Percentiles rank a stretch among this genome's conserved stretches.
These are phyloP conservation scores for Drosophila pectinifera DNA, from an alignment of 1,140 invertebrate species.

Conservation along the genomic window DNA sequence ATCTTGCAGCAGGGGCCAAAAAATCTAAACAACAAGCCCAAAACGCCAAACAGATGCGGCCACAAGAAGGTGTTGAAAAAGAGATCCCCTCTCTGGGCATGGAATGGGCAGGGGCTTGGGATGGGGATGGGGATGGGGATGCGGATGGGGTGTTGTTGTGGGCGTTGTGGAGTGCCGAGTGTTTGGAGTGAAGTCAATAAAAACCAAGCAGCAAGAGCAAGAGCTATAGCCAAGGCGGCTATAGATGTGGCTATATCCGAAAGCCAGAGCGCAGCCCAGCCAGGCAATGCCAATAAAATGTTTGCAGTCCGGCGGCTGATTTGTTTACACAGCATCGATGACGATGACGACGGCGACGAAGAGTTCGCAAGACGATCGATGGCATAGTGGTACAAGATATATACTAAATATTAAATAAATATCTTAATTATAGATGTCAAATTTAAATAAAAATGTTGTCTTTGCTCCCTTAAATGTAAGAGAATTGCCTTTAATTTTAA, in stretches of 20 bases:
- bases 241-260: conserved; percentile 21
- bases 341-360: conserved; percentile 13
- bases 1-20: conserved; percentile 34
- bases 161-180: conserved; percentile 67
- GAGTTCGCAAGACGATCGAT: conserved; percentile 23
- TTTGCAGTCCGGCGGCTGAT: conserved; percentile 65
- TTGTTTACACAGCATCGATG: conserved; percentile 71
- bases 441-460: neutral
- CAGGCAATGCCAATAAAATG: conserved; percentile 71
- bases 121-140: too few species aligned
- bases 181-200: conserved; percentile 79
- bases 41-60: conserved; percentile 74
- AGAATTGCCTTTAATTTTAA: neutral
- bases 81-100: conserved; percentile 37
- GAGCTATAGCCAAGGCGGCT: neutral
- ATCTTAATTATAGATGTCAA: too few species aligned
- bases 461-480: too few species aligned
- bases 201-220: conserved; percentile 61
- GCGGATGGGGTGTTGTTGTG: conserved; percentile 35
- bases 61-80: conserved; percentile 77
- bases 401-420: neutral
- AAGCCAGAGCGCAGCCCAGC: conserved; percentile 57
- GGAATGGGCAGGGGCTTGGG: too few species aligned
- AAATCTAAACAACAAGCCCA: conserved; percentile 60
- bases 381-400: conserved; percentile 29